These are phyloP conservation scores for Cenopis cana DNA, from an alignment of 2,888 invertebrate genomes.

Conservation along the genomic window DNA sequence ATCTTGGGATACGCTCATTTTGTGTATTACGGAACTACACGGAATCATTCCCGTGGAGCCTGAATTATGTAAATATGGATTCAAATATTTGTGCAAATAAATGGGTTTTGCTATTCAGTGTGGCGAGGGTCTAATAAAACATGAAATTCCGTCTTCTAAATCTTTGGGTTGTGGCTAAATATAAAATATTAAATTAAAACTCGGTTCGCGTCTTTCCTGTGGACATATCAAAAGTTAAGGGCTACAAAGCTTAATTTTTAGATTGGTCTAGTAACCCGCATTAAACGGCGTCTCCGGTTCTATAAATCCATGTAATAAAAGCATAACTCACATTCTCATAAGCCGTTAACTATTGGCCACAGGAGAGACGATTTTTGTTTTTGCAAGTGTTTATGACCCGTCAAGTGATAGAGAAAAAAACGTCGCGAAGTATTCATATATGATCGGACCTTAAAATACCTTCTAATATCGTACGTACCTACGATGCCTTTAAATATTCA, in stretches of 20 bases:
- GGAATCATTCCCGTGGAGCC: conserved; percentile 70
- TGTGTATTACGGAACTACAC: conserved; percentile 77
- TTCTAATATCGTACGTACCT: background rate
- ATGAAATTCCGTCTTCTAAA: conserved; percentile 4
- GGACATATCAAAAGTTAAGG: too few relatives aligned
- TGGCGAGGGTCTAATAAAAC: background rate
- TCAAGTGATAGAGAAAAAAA: background rate
- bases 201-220: too few relatives aligned
- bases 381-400: too few relatives aligned
- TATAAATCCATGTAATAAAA: too few relatives aligned
- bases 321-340: too few relatives aligned
- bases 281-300: too few relatives aligned
- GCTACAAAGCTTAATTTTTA: too few relatives aligned
- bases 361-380: too few relatives aligned
- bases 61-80: conserved; percentile 81
- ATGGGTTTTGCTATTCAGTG: conserved; percentile 35
- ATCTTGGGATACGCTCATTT: conserved; percentile 85
- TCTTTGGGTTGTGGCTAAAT: background rate
- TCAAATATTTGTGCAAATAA: conserved; percentile 65
- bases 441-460: background rate
- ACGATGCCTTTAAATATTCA: background rate
- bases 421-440: too few relatives aligned
- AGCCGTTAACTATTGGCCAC: too few relatives aligned
- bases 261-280: too few relatives aligned
- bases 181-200: too few relatives aligned